phyloP scores from a whole-genome alignment of 1,140 invertebrate species.

The Neotoxoptera formosana region DNA sequence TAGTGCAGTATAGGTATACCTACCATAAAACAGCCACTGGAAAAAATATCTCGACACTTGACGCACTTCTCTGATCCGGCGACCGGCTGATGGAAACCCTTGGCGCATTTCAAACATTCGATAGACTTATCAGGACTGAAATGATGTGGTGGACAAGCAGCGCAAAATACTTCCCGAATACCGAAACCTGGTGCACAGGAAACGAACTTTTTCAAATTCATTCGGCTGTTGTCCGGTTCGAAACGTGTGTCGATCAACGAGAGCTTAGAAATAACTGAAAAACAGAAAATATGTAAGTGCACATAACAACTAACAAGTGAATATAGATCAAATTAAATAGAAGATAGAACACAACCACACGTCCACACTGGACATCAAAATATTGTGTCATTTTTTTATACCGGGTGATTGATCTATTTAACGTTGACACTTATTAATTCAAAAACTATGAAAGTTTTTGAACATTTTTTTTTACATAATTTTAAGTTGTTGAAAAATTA shows the following conservation, averaged over 20 bases:
- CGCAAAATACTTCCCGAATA: not conserved
- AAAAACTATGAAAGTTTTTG: no score
- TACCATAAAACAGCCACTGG: slow-evolving; percentile 27
- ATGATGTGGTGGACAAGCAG: slow-evolving; percentile 26
- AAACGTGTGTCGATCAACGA: not conserved
- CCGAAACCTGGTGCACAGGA: slow-evolving; percentile 8
- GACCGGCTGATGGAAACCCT: not conserved
- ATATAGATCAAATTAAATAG: not conserved
- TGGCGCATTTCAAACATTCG: not conserved
- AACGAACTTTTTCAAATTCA: not conserved
- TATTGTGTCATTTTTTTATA: no score
- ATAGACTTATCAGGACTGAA: not conserved
- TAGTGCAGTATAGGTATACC: not conserved
- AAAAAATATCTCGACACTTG: not conserved
- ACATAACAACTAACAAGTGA: not conserved
- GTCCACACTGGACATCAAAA: no score
- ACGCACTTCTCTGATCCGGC: slow-evolving; percentile 32
- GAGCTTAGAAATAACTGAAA: not conserved
- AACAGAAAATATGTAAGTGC: not conserved
- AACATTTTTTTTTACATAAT: no score
- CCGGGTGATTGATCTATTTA: no score
- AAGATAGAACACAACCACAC: no score
- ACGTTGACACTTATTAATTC: no score
- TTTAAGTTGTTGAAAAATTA: no score
- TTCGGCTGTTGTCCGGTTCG: not conserved